These are phyloP conservation scores for Scaeva pyrastri DNA, from an alignment of 2,888 invertebrate genomes.

Conservation along the genomic window DNA sequence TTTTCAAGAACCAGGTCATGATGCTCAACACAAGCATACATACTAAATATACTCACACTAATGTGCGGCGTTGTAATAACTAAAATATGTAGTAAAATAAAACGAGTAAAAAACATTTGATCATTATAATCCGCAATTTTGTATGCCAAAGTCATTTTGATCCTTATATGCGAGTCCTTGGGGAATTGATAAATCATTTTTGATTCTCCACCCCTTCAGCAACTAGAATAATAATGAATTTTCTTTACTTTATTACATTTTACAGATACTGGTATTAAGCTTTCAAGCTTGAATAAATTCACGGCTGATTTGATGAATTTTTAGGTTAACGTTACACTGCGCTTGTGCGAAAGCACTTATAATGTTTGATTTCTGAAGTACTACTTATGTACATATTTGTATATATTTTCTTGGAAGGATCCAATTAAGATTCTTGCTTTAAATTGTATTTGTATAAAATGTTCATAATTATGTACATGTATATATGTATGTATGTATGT, in stretches of 20 bases:
- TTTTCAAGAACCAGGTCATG: constrained; percentile 9
- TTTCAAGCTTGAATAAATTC: constrained; percentile 19
- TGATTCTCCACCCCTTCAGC: constrained; percentile 1
- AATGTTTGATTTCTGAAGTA: not conserved
- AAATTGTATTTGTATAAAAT: constrained; percentile 58
- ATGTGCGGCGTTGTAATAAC: not conserved
- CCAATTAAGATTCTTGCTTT: constrained; percentile 16
- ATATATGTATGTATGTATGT: no score
- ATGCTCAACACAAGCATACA: not conserved
- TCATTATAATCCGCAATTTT: constrained; percentile 32
- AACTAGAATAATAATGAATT: constrained; percentile 29
- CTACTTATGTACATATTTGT: no score
- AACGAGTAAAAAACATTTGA: not conserved
- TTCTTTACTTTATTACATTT: not conserved
- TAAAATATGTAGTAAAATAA: no score
- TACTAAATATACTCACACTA: not conserved
- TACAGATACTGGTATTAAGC: not conserved
- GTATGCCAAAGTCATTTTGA: constrained; percentile 21
- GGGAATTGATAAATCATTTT: constrained; percentile 32
- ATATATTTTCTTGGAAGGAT: not conserved
- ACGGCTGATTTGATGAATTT: constrained; percentile 31
- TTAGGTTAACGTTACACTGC: constrained; percentile 4
- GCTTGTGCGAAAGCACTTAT: not conserved
- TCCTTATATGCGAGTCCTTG: constrained; percentile 17
- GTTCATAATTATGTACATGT: constrained; percentile 52